Percentiles rank a stretch among this genome's conserved stretches.
Evolutionary conservation across 1,140 invertebrate genomes (phyloP).

Genomic region (Zaprionus africanus): DNA sequence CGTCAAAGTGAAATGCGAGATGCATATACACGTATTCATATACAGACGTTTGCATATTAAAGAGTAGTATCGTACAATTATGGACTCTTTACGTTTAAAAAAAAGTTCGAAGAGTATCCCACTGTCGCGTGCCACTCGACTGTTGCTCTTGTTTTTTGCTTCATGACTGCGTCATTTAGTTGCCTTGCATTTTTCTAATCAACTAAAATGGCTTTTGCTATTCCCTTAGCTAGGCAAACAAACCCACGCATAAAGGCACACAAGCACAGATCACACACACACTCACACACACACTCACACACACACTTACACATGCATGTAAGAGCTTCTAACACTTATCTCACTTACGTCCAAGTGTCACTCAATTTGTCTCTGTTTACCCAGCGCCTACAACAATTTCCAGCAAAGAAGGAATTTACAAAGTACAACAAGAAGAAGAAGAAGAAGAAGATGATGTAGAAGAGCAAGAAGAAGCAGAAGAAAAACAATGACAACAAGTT

Average conservation of each 20-base stretch:
- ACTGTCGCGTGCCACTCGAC: too few relatives aligned
- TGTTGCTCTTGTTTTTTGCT: too few relatives aligned
- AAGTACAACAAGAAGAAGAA: slow-evolving; percentile 24
- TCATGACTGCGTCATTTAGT: neutral
- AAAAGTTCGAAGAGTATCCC: too few relatives aligned
- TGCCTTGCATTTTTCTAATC: slow-evolving; percentile 68
- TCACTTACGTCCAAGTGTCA: slow-evolving; percentile 64
- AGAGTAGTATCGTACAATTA: too few relatives aligned
- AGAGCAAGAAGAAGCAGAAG: neutral
- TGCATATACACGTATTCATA: too few relatives aligned
- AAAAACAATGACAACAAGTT: slow-evolving; percentile 36
- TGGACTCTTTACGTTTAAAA: too few relatives aligned
- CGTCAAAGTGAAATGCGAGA: too few relatives aligned
- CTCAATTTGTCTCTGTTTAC: slow-evolving; percentile 70
- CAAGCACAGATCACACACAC: slow-evolving; percentile 40
- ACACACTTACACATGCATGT: neutral
- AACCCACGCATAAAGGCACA: neutral
- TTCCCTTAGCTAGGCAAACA: slow-evolving; percentile 28
- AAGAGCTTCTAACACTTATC: slow-evolving; percentile 46
- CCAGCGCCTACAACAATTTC: slow-evolving; percentile 26
- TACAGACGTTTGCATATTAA: too few relatives aligned
- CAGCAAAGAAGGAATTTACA: slow-evolving; percentile 38
- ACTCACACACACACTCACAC: too few relatives aligned
- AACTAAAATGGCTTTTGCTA: slow-evolving; percentile 53
- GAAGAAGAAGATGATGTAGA: neutral